Base-by-base conservation (phyloP, 2,113 vertebrate species). In the Eretmochelys imbricata region DNA sequence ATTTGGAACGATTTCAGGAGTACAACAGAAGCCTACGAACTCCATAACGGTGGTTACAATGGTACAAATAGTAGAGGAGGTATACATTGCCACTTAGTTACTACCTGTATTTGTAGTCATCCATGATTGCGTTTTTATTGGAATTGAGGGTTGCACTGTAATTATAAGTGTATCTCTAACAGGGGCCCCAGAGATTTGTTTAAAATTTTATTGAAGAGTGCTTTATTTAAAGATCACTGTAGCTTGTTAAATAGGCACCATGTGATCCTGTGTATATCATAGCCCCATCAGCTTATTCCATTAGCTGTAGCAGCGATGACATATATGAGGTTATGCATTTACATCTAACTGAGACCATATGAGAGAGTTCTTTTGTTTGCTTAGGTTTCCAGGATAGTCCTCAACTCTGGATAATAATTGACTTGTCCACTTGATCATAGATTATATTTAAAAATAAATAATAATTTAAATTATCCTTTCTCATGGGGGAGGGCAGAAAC, bases 111-210 rank as follows among this genome's bases (percentile, higher is more conserved):
- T 93, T 82, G 81, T 81, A 91, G 10, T 46, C 91, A 65, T 95
- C 88, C 78, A 80, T 96, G 79, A 93, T 82, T 88, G 38, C 38
- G 29, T 87, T 94, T 38, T 96, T 93, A 85, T 53, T 94, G 84
- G 88, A 80, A 97, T 69, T 72, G 29, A 95, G 29, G 29, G 79
- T 69, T 82, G 59, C 50, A 81, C 93, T 48, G 11, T 50, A 80
- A 50, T 80, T 80, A 49, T 93, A 91, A 88, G 82, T 69, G 88
- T 94, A 96, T 91, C 69, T 80, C 80, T 95, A 85, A 89, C 24
- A 80, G 50, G 78, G 89, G 76, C 91, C 20, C 59, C 51, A 29
- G 88, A 93, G 91, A 87, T 91, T 46, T 8, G 82, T 85, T 95
- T 92, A 84, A 90, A 89, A 55, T 95, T 94, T 89, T 90, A 85